Evolutionary conservation across 2,888 invertebrate genomes (phyloP).

Genomic region (Acrocyrtus sp.): DNA sequence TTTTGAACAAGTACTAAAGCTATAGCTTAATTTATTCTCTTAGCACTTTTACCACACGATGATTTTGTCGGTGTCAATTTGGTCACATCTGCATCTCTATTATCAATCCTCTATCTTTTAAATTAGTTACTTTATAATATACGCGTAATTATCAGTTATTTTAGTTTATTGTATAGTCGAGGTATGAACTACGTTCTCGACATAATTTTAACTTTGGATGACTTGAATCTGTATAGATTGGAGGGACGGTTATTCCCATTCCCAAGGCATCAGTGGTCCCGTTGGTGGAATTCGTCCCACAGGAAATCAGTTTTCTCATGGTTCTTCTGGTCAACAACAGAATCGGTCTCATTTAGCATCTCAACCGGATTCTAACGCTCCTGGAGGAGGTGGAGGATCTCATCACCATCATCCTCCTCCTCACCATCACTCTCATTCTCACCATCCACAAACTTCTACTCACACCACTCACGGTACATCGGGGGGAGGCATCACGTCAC

Average conservation of each 20-base stretch:
- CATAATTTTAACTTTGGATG: too few species aligned
- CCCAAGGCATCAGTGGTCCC: constrained; percentile 19
- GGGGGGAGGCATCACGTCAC: constrained; percentile 11
- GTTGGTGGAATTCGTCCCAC: constrained; percentile 21
- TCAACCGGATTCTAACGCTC: constrained; percentile 10
- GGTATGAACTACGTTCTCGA: background rate
- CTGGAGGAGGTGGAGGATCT: constrained; percentile 4
- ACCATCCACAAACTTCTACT: background rate
- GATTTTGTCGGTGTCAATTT: background rate
- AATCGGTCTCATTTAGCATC: constrained; percentile 25
- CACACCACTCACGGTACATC: constrained; percentile 8
- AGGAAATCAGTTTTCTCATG: constrained; percentile 22
- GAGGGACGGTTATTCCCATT: constrained; percentile 45
- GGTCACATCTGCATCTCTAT: background rate
- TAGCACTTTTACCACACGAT: too few species aligned
- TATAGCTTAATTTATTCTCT: too few species aligned
- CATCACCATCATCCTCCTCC: constrained; percentile 4
- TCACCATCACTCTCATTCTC: constrained; percentile 11
- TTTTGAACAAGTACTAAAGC: too few species aligned
- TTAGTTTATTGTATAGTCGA: background rate
- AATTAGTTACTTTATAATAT: background rate
- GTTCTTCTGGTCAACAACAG: constrained; percentile 6
- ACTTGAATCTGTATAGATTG: constrained; percentile 20
- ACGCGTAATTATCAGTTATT: background rate
- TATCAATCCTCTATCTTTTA: background rate